Conservation (phyloP, 2,113 vertebrate species). For the Archocentrus centrarchus region DNA sequence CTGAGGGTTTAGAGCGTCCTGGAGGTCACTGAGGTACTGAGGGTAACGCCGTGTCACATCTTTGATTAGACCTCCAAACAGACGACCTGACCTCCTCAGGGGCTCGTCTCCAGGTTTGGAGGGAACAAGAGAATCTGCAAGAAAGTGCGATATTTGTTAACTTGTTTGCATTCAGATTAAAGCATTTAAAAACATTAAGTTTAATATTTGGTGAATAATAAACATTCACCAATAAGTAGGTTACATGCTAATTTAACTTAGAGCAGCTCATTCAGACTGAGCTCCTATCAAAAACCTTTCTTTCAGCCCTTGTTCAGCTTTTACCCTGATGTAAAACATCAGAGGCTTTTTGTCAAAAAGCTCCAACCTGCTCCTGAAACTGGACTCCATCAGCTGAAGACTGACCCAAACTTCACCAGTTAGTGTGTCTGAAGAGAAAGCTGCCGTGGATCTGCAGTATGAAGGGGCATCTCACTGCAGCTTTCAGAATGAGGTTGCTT, state of each 20-base stretch:
- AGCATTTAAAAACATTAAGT: neutral
- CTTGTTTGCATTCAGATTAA: neutral
- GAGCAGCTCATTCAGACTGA: neutral
- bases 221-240: neutral
- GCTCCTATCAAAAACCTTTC: neutral
- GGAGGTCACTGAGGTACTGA: conserved; percentile 90
- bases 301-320: neutral
- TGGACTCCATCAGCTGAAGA: neutral
- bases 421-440: too few relatives aligned
- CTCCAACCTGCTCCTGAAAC: neutral
- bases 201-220: neutral
- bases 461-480: too few relatives aligned
- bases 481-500: too few relatives aligned
- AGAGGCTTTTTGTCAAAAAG: too few relatives aligned
- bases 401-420: too few relatives aligned
- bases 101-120: conserved; percentile 82
- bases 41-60: conserved; percentile 89
- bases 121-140: conserved; percentile 80
- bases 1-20: conserved; percentile 88
- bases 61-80: conserved; percentile 89
- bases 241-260: too few relatives aligned
- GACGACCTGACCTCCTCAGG: conserved; percentile 86
- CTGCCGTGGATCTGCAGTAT: too few relatives aligned
- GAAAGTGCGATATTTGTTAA: neutral
- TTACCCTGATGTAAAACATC: too few relatives aligned